Evolutionary conservation across 2,888 invertebrate genomes (phyloP), one percentile per base, ranked within the genome.

Genomic region (Cryptus armator): DNA sequence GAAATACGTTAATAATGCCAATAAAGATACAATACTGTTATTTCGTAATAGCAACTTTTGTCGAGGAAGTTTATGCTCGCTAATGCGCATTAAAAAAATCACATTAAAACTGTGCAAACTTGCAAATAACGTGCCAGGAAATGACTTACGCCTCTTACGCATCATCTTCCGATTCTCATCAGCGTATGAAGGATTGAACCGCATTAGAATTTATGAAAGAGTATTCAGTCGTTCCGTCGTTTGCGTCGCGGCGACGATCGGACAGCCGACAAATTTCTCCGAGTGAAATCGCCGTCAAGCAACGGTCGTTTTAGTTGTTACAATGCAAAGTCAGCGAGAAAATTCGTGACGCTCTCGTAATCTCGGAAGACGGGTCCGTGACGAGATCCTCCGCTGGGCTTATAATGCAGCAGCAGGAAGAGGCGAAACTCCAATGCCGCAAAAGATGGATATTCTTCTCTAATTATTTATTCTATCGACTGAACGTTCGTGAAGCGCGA

Each of bases 101-200:
- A 10, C 29, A 32, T 68, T 37, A 66, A 19, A 32, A 56, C 44
- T 56, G 56, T 19, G 53, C 43, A 6, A 37, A 66, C 12, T 48
- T 37, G 3, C 37, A 9, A 37, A 37, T 37, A 37, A 37, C 24
- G 59, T 37, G 59, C 9, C 16, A 48, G 24, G 68, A 74, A 44
- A 64, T 51, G 48, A 59, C 56, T 76, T 48, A 43, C 70, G 76
- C 79, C 53, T 72, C 66, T 79, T 64, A 46, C 70, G 76, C 79
- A 46, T 68, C 29, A 44, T 64, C 74, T 85, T 83, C 85, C 85
- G 82, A 82, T 77, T 77, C 48, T 79, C 80, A 72, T 75, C 56
- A 46, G 48, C 19, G 19, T 16, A 56, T 48, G 82, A 80, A 80
- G 62, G 53, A 83, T 80, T 37, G 53, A 53, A 37, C 16, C 68